Percentiles rank a stretch among this genome's conserved stretches.
phyloP scores from a whole-genome alignment of 2,797 vertebrate species.

The Heteromormyrus szaboi region DNA sequence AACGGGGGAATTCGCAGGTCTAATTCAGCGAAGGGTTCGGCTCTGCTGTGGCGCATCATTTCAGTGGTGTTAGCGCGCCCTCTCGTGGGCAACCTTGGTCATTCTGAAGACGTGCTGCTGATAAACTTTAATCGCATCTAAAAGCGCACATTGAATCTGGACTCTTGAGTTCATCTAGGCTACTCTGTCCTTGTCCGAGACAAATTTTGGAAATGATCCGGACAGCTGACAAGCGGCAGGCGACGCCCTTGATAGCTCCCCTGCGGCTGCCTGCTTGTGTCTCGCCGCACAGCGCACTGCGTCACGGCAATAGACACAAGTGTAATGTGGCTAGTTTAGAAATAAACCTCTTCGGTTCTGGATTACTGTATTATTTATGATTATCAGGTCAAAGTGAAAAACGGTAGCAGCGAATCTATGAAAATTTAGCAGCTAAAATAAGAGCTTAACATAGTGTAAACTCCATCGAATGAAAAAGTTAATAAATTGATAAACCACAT shows the following conservation, averaged over 20 bases:
- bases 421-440: background rate
- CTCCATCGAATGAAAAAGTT: background rate
- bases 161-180: background rate
- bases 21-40: background rate
- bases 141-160: background rate
- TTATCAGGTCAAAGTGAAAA: background rate
- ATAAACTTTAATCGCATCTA: background rate
- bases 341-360: background rate
- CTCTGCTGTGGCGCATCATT: background rate
- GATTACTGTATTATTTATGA: background rate
- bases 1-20: background rate
- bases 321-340: background rate
- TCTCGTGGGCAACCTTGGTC: background rate
- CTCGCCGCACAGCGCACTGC: slow-evolving; percentile 32
- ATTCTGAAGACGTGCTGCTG: background rate
- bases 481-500: background rate
- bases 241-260: slow-evolving; percentile 49
- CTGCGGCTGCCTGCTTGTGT: slow-evolving; percentile 25
- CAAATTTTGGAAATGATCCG: background rate
- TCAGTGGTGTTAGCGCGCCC: background rate
- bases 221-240: background rate
- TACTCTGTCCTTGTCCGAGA: background rate
- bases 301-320: slow-evolving; percentile 34
- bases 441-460: background rate
- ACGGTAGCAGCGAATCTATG: no score